Percentiles rank a stretch among this genome's conserved stretches.
These are phyloP conservation scores for Plagodis pulveraria DNA, from an alignment of 2,888 invertebrate genomes.

Conservation along the genomic window DNA sequence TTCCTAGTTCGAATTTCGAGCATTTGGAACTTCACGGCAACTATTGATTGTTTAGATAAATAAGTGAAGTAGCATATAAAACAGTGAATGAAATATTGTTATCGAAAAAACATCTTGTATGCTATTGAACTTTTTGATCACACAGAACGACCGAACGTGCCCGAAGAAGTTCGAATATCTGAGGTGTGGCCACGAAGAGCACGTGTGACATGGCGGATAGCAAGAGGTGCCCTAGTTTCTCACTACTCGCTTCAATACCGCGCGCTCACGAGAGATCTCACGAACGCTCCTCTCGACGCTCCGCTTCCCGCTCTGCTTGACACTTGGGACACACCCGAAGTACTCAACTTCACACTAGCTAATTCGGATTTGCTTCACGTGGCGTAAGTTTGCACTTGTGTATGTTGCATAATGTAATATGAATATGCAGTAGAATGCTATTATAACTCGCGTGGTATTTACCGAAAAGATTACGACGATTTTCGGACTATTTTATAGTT, in stretches of 20 bases:
- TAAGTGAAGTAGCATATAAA: neutral
- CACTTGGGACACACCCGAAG: conserved; percentile 72
- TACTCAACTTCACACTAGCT: conserved; percentile 72
- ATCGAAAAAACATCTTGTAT: neutral
- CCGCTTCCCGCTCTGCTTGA: conserved; percentile 70
- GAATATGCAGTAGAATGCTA: no score
- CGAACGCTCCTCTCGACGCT: conserved; percentile 65
- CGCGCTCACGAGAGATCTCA: conserved; percentile 63
- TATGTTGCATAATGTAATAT: no score
- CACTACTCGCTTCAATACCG: conserved; percentile 77
- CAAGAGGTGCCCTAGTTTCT: conserved; percentile 71
- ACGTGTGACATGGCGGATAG: conserved; percentile 73
- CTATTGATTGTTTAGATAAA: no score
- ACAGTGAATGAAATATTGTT: neutral
- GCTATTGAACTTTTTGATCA: neutral
- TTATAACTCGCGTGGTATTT: no score
- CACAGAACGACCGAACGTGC: conserved; percentile 71
- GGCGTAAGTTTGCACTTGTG: conserved; percentile 62
- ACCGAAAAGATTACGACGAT: no score
- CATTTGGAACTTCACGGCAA: no score
- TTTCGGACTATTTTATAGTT: no score
- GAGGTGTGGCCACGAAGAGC: conserved; percentile 78
- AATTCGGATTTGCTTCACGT: conserved; percentile 76
- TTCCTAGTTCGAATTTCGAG: no score
- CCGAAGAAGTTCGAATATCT: conserved; percentile 77